Base-by-base conservation (phyloP, 2,797 vertebrate species). In the Hydrophis major region DNA sequence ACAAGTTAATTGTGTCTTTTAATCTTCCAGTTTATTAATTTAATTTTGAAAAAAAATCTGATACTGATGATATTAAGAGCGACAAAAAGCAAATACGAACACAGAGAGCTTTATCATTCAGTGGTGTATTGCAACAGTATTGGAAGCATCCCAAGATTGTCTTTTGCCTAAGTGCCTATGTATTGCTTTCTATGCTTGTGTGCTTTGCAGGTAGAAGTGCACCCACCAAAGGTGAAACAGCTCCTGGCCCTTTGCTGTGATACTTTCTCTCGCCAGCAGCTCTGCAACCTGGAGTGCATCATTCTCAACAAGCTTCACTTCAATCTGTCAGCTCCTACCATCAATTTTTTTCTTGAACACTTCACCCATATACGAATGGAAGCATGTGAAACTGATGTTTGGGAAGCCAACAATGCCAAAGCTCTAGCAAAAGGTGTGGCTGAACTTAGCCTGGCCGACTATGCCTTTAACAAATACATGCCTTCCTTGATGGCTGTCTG, bases 241-340 rank as follows among this genome's bases (percentile, higher is more conserved):
- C 98, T 99, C 12, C 96, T 99, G 90, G 97, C 97, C 0, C 96
- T 99, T 93, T 99, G 99, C 96, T 98, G 99, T 3, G 97, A 97
- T 1, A 97, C 98, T 89, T 99, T 99, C 97, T 98, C 98, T 10
- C 97, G 96, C 47, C 98, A 99, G 93, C 99, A 99, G 96, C 98
- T 99, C 94, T 98, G 98, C 95, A 99, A 99, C 94, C 97, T 99
- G 14, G 99, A 99, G 96, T 98, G 98, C 95, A 98, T 99, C 90
- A 96, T 99, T 92, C 97, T 99, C 20, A 96, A 98, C 83, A 98
- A 98, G 66, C 98, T 99, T 37, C 95, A 97, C 86, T 99, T 99
- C 97, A 96, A 97, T 50, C 94, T 99, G 53, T 95, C 96, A 25
- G 98, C 98, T 0, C 99, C 99, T 53, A 99, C 99, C 5, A 91